A percentile compares a stretch with the other conserved stretches of the same genome.
Evolutionary conservation across 1,140 invertebrate species (phyloP).

Genomic region (Globodera ellingtonae): DNA sequence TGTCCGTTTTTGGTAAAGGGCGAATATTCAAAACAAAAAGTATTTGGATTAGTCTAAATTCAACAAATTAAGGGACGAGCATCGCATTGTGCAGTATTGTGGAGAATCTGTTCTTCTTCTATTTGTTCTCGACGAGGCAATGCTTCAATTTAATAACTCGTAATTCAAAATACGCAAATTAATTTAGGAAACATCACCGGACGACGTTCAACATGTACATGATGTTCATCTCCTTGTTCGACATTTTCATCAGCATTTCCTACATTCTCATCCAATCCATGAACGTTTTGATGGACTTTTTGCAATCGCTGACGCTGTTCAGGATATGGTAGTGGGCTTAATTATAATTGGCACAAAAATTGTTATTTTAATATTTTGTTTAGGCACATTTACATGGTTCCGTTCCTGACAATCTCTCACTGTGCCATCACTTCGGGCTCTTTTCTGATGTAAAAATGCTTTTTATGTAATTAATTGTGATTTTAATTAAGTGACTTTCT

Average conservation of each 20-base stretch:
- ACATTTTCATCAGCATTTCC: constrained; percentile 58
- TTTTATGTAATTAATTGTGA: not conserved
- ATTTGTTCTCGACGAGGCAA: constrained; percentile 53
- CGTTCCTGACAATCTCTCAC: constrained; percentile 59
- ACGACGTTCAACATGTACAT: constrained; percentile 57
- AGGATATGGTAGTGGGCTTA: constrained; percentile 46
- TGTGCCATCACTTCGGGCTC: constrained; percentile 61
- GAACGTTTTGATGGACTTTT: constrained; percentile 58
- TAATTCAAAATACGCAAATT: constrained; percentile 17
- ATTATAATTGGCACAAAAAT: no score
- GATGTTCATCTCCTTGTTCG: constrained; percentile 60
- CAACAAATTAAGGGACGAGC: constrained; percentile 15
- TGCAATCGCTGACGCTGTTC: constrained; percentile 47
- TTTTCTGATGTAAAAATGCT: constrained; percentile 50
- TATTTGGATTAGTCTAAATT: not conserved
- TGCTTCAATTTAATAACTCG: not conserved
- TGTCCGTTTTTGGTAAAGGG: constrained; percentile 50
- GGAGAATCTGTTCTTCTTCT: constrained; percentile 57
- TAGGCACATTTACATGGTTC: constrained; percentile 56
- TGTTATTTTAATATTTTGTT: not conserved
- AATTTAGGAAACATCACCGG: constrained; percentile 52
- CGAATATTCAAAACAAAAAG: not conserved
- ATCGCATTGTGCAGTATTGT: constrained; percentile 53
- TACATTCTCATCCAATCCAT: constrained; percentile 61
- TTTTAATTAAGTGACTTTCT: no score